A percentile compares a stretch with the other conserved stretches of the same genome.
Conservation (phyloP, 2,888 invertebrate species). For the Ferdinandea cuprea region DNA sequence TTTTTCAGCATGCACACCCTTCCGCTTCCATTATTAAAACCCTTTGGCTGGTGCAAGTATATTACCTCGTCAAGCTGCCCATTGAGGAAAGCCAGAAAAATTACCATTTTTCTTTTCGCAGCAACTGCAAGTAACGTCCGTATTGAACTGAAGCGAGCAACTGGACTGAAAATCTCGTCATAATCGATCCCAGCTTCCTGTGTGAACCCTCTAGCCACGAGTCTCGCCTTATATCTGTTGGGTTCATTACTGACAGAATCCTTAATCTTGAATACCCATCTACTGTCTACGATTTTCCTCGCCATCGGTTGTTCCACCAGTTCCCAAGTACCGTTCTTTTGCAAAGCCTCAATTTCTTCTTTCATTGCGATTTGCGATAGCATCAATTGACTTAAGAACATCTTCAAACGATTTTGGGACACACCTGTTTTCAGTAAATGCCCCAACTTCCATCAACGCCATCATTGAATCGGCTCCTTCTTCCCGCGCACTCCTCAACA, state of each 20-base stretch:
- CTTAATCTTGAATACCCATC: slow-evolving; percentile 22
- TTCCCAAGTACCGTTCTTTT: slow-evolving; percentile 18
- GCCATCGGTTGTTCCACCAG: slow-evolving; percentile 13
- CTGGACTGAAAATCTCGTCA: too few species aligned
- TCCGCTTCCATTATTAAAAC: not conserved
- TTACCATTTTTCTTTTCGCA: not conserved
- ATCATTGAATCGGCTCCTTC: slow-evolving; percentile 4
- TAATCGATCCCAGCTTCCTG: too few species aligned
- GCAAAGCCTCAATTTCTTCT: slow-evolving; percentile 27
- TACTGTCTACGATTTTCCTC: slow-evolving; percentile 13
- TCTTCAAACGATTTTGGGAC: not conserved
- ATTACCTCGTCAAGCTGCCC: too few species aligned
- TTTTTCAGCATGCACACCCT: not conserved
- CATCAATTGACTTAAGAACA: not conserved
- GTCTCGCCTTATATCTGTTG: too few species aligned
- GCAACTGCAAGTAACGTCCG: too few species aligned
- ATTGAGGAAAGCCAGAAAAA: not conserved
- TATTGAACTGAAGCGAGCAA: too few species aligned
- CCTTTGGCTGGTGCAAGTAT: not conserved
- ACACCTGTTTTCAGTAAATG: not conserved
- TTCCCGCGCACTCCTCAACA: not conserved
- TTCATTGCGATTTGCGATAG: slow-evolving; percentile 6
- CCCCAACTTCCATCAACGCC: slow-evolving; percentile 14
- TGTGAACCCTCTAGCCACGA: too few species aligned
- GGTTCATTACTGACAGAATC: too few species aligned